Base-by-base conservation (phyloP, 2,888 invertebrate species). In the Molorchus minor region DNA sequence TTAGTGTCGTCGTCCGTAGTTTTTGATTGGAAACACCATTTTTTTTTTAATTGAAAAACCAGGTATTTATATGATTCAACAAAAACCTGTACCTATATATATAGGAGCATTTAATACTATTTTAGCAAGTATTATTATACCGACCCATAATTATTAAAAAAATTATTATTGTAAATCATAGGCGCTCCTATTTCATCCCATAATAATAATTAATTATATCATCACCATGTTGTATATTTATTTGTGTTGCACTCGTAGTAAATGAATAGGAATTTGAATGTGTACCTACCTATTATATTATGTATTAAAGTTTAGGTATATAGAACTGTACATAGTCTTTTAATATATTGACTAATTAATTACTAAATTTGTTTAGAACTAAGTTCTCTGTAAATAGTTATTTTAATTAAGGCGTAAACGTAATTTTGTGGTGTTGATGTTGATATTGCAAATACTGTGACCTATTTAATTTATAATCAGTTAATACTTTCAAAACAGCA, bases 321-420 rank as follows among this genome's bases (percentile, higher is more conserved):
- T 63, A 71, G 61, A 71, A 56, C 56, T 75, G 75, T 75, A 75
- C 65, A 75, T 74, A 75, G 65, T 68, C 67, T 73, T 73, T 68
- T 70, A 72, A 73, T 74, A 71, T 72, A 72, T 72, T 67, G 61
- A 66, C 47, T 67, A 67, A 46, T 43, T 56, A 52, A 61, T 62
- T 66, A 66, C 64, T 66, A 61, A 52, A 52, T 58, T 61, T 49
- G 58, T 51, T 53, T 63, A 65, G 57, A 51, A 54, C 56, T 66
- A 61, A 68, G 56, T 59, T 67, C 52, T 57, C 47, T 69, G 65
- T 69, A 69, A 59, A 67, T 69, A 68, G 59, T 62, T 52, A 52
- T 41, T 52, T 41, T 57, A 61, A 63, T 58, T 53, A 52, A 30
- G 29, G 13, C 19, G n/a, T 51, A 41, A 52, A 29, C 41, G 52